phyloP scores from a whole-genome alignment of 2,888 invertebrate genomes.

The Ctenicera cuprea region DNA sequence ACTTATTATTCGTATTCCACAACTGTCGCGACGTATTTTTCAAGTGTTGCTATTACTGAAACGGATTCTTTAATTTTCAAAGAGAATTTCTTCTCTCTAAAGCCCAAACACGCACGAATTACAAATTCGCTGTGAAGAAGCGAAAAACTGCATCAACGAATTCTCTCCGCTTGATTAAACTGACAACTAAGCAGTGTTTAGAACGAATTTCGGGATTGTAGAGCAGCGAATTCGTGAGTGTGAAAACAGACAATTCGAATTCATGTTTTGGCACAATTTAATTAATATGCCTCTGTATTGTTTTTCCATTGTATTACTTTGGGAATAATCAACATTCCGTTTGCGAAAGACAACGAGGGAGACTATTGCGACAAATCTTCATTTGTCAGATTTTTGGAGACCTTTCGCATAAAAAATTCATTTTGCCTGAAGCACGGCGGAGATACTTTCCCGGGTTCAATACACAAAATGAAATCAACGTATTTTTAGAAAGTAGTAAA shows the following conservation, averaged over 20 bases:
- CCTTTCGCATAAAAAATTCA: conserved; percentile 30
- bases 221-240: not conserved
- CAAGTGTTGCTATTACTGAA: not conserved
- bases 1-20: not conserved
- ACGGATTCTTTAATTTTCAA: conserved; percentile 10
- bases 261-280: conserved; percentile 17
- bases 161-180: conserved; percentile 18
- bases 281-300: conserved; percentile 12
- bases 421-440: not conserved
- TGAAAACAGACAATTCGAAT: conserved; percentile 15
- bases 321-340: conserved; percentile 9
- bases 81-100: not conserved
- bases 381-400: conserved; percentile 27
- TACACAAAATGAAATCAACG: conserved; percentile 13
- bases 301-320: conserved; percentile 6
- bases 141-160: conserved; percentile 24
- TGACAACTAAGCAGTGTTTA: conserved; percentile 23
- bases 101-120: conserved; percentile 12
- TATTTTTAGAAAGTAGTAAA: too few species aligned
- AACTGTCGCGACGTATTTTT: not conserved
- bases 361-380: conserved; percentile 14
- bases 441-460: conserved; percentile 1
- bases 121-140: conserved; percentile 22
- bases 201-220: not conserved
- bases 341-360: not conserved